These are phyloP conservation scores for Origma solitaria DNA, from an alignment of 2,113 vertebrate genomes.

Conservation along the genomic window DNA sequence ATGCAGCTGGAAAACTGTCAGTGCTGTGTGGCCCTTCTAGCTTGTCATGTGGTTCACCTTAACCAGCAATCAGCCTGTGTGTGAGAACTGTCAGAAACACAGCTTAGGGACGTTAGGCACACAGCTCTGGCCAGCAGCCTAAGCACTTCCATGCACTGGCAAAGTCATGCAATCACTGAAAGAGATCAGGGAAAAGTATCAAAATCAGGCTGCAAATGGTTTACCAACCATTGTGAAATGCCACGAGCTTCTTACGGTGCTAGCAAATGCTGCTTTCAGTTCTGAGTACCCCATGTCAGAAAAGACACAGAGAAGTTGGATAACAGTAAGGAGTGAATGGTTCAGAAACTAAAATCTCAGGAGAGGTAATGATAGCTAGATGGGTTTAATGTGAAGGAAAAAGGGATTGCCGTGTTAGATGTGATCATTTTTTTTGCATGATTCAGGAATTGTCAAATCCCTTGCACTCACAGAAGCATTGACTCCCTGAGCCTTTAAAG, in stretches of 20 bases:
- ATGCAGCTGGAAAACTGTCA: neutral
- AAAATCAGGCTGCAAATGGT: neutral
- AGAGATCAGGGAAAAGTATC: neutral
- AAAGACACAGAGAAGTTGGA: neutral
- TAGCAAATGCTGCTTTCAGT: neutral
- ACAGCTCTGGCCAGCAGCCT: neutral
- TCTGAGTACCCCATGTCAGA: neutral
- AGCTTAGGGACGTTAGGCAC: neutral
- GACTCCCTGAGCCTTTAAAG: neutral
- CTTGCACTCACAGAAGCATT: neutral
- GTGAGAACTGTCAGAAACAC: neutral
- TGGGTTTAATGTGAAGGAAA: neutral
- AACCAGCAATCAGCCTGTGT: neutral
- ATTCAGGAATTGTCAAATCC: neutral
- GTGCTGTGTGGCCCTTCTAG: neutral
- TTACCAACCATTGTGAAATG: neutral
- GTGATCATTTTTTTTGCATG: neutral
- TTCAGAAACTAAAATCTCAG: neutral
- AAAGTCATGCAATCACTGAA: neutral
- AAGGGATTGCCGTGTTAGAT: neutral
- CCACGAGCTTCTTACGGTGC: neutral
- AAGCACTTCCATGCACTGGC: neutral
- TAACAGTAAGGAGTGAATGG: neutral
- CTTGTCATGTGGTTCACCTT: neutral
- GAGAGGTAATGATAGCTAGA: neutral